Evolutionary conservation across 1,140 invertebrate genomes (phyloP), one percentile per base, ranked within the genome.

Genomic region (Rhagoletis pomonella): DNA sequence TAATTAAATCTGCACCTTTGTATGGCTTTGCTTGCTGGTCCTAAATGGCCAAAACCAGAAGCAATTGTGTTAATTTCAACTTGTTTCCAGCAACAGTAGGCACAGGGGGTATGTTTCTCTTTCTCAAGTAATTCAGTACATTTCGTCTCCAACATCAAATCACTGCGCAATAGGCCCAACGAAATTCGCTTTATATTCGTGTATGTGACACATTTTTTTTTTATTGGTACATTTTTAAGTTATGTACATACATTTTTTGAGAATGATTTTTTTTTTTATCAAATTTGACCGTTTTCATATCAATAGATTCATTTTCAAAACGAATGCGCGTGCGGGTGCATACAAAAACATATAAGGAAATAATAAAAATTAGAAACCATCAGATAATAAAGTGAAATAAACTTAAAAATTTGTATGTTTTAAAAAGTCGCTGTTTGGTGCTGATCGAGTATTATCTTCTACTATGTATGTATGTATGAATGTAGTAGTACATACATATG

Each of bases 21-120:
- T 90, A 97, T 95, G 88, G 94, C 93, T 92, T 94, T 94, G 88
- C 95, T 96, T 89, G 95, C 93, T 60, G 96, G 95, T 88, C 97
- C 96, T 89, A 99, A 95, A 93, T 98, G 98, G 89, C 96, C 98
- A 95, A 99, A 99, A 91, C 98, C 98, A 42, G 97, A 96, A 69
- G 98, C 97, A 92, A 99, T 98, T 89, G 98, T 97, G 95, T 99
- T 99, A 91, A 99, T 96, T 95, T 99, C 98, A 89, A 99, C 97
- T 95, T 99, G 98, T 93, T 97, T 97, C 95, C 96, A 96, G 91
- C 96, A 96, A 93, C 96, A 96, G 93, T 96, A 95, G n/a, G 95
- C 94, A 89, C 89, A 90, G 65, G 87, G 87, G 87, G 77, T 87
- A 86, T 86, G 50, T 59, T 87, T 87, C 87, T 64, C 59, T 87